phyloP scores from a whole-genome alignment of 2,797 vertebrate species.

The Sylvilagus floridanus region DNA sequence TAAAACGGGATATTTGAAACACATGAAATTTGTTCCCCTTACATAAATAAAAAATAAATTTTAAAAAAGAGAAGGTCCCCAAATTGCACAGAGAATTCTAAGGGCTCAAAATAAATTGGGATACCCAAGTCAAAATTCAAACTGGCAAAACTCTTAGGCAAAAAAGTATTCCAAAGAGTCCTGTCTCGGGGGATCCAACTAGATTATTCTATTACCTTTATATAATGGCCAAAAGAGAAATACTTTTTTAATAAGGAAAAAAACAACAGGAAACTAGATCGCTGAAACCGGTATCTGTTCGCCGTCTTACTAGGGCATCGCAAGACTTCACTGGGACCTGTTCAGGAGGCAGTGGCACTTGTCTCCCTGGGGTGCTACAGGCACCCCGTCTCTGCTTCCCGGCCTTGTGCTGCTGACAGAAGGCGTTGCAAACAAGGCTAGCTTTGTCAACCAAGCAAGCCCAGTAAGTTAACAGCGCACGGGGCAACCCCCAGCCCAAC shows the following conservation, averaged over 20 bases:
- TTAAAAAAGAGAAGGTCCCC: background rate
- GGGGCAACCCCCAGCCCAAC: background rate
- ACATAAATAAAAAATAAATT: background rate
- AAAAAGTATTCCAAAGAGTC: background rate
- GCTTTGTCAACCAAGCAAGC: background rate
- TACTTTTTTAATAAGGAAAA: background rate
- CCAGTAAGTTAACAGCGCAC: conserved; percentile 1
- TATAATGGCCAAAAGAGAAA: background rate
- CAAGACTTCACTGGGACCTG: background rate
- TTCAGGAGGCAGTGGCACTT: background rate
- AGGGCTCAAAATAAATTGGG: conserved; percentile 9
- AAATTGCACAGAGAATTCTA: background rate
- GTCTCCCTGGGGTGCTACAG: background rate
- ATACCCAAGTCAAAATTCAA: conserved; percentile 33
- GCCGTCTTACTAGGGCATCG: background rate
- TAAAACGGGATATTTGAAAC: no score
- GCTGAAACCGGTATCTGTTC: background rate
- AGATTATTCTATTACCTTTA: background rate
- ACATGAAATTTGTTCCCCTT: no score
- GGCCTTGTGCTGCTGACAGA: background rate
- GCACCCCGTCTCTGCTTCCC: background rate
- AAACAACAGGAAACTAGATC: background rate
- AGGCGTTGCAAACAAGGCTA: conserved; percentile 20
- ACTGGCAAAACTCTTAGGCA: conserved; percentile 2
- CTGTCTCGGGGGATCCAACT: background rate